Base-by-base conservation (phyloP, 2,888 invertebrate species). In the Tupiocoris notatus region DNA sequence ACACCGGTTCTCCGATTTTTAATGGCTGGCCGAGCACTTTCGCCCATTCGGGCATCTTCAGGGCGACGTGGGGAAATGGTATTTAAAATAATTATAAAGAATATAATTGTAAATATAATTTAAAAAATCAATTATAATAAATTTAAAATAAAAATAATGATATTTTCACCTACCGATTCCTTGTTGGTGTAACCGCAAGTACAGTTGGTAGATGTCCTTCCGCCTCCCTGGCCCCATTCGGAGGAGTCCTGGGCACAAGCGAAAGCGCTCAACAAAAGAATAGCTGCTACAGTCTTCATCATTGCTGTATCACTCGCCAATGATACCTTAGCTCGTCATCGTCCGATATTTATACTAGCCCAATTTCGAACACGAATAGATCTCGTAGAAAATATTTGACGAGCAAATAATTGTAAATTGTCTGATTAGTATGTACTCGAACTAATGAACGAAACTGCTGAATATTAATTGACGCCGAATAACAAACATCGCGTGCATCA, bases 121-220 rank as follows among this genome's bases (percentile, higher is more conserved):
- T n/a, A n/a, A n/a, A n/a, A n/a, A n/a, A n/a, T n/a, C n/a, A n/a
- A n/a, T n/a, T n/a, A n/a, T n/a, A n/a, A n/a, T n/a, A n/a, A n/a
- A n/a, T n/a, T n/a, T n/a, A n/a, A n/a, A n/a, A n/a, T n/a, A n/a
- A n/a, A n/a, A n/a, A n/a, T n/a, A n/a, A n/a, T n/a, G n/a, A n/a
- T n/a, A n/a, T n/a, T n/a, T 23, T n/a, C n/a, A 6, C 12, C 16
- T 65, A 65, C 65, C 23, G 17, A 16, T 22, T 59, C 22, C 20
- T 66, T 75, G 58, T 75, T 75, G 61, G 75, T 75, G 2, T 17
- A 24, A 2, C 75, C 75, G 24, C 75, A 75, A 23, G 75, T 75
- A 39, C 75, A 75, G 59, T 75, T 75, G 24, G 75, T 65, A 6
- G 23, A 12, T 24, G 65, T 65, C 12, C 9, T 23, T n/a, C 75